Evolutionary conservation across 2,888 invertebrate genomes (phyloP), one percentile per base, ranked within the genome.

Genomic region (Aphodius sticticus): DNA sequence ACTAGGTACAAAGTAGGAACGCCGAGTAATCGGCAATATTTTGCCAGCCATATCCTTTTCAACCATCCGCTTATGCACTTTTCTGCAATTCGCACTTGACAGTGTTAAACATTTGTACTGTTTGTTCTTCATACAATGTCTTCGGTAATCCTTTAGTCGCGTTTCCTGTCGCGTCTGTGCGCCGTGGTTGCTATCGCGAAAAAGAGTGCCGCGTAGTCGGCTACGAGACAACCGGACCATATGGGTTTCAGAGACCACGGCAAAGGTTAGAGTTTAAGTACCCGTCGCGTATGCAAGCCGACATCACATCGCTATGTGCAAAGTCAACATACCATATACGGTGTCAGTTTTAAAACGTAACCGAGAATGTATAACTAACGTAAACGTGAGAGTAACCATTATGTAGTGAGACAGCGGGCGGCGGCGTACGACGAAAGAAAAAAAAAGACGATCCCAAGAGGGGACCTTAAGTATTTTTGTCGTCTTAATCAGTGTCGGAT

Each of bases 181-280:
- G 35, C 37, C 35, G 35, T 26, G 37, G 74, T 35, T 35, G 74
- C 26, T 36, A 36, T 16, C 35, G 74, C 74, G 74, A 74, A 74
- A 74, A 37, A 37, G 26, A 26, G 71, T 71, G 16, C n/a, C 36
- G 74, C n/a, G 36, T 4, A 26, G 71, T 71, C 35, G 16, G 26
- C 26, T 16, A 71, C 36, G 74, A 74, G 74, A 36, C n/a, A n/a
- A 37, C 26, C 12, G 15, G n/a, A 36, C 26, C 36, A 35, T 35
- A 37, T 35, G 74, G 74, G 26, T n/a, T n/a, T 35, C 16, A n/a
- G 36, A 37, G 74, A 37, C 26, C 16, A 35, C 35, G 35, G 74
- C 76, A 76, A 77, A 79, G 79, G 79, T 79, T 79, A 79, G 76
- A 79, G 79, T 79, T 79, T 79, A 79, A 76, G 79, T 79, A 79